These are phyloP conservation scores for Sinonovacula constricta DNA, from an alignment of 1,140 invertebrate genomes.

Conservation along the genomic window DNA sequence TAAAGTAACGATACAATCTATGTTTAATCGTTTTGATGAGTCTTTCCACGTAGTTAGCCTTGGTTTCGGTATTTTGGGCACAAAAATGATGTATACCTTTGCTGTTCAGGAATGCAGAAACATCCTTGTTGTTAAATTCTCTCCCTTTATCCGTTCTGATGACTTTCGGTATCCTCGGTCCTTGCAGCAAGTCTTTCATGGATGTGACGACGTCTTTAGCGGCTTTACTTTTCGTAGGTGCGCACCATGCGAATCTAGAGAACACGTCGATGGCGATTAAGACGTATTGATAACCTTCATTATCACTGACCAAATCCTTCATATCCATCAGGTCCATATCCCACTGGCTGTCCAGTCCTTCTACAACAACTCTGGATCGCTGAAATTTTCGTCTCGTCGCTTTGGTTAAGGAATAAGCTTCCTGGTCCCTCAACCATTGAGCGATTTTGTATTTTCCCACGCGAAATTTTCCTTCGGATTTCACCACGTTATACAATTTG, in stretches of 20 bases:
- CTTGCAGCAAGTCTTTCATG: neutral
- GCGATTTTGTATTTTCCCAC: conserved; percentile 20
- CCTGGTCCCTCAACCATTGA: conserved; percentile 33
- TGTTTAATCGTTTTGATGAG: conserved; percentile 26
- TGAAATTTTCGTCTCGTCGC: neutral
- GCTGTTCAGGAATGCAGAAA: neutral
- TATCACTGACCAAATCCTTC: neutral
- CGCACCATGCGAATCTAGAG: neutral
- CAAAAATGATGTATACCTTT: conserved; percentile 2
- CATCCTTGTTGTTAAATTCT: conserved; percentile 9
- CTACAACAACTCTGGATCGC: neutral
- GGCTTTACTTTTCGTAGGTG: neutral
- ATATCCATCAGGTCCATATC: conserved; percentile 31
- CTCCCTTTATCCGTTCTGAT: conserved; percentile 8
- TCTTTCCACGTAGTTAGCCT: conserved; percentile 8
- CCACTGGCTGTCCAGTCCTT: conserved; percentile 18
- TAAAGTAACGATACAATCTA: conserved; percentile 15
- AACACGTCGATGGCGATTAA: conserved; percentile 8
- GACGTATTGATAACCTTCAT: conserved; percentile 11
- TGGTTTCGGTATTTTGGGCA: conserved; percentile 7
- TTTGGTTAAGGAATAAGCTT: conserved; percentile 26
- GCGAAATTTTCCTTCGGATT: conserved; percentile 2
- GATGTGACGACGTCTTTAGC: neutral
- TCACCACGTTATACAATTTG: conserved; percentile 17
- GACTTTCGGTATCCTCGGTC: neutral